A percentile compares a stretch with the other conserved stretches of the same genome.
These are phyloP conservation scores for Seriola rivoliana DNA, from an alignment of 2,113 vertebrate genomes.

Conservation along the genomic window DNA sequence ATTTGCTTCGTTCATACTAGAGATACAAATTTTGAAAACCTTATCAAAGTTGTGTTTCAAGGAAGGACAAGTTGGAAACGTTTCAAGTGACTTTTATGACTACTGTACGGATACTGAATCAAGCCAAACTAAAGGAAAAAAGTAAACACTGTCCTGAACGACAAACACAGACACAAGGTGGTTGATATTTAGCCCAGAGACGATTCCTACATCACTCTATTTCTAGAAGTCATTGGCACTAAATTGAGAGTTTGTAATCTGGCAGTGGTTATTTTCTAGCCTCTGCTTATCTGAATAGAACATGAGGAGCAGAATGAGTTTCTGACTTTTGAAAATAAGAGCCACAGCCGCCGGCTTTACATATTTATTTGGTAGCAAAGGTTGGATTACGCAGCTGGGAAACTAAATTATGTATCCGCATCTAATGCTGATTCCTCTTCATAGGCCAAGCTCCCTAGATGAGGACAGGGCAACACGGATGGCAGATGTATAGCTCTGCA, in stretches of 20 bases:
- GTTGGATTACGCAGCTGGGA: constrained; percentile 63
- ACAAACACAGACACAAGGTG: constrained; percentile 5
- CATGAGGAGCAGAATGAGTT: constrained; percentile 66
- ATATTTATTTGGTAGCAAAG: constrained; percentile 78
- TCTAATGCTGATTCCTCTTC: constrained; percentile 63
- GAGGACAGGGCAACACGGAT: constrained; percentile 48
- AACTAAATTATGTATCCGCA: constrained; percentile 76
- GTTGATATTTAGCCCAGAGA: constrained; percentile 25
- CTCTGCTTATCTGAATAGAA: constrained; percentile 74
- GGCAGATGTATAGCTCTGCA: constrained; percentile 54
- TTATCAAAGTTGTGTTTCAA: no score
- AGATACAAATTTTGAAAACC: not conserved
- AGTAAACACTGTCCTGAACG: not conserved
- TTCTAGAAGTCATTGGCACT: constrained; percentile 29
- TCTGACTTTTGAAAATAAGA: constrained; percentile 66
- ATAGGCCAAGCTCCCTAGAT: constrained; percentile 57
- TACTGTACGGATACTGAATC: not conserved
- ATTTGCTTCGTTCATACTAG: not conserved
- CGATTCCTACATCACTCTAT: constrained; percentile 13
- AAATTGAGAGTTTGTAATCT: constrained; percentile 71
- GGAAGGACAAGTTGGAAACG: not conserved
- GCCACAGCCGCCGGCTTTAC: constrained; percentile 55
- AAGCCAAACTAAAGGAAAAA: not conserved
- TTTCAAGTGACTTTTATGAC: constrained; percentile 1
- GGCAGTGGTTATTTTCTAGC: constrained; percentile 55